Evolutionary conservation across 2,888 invertebrate genomes (phyloP).

Genomic region (Elegia similella): DNA sequence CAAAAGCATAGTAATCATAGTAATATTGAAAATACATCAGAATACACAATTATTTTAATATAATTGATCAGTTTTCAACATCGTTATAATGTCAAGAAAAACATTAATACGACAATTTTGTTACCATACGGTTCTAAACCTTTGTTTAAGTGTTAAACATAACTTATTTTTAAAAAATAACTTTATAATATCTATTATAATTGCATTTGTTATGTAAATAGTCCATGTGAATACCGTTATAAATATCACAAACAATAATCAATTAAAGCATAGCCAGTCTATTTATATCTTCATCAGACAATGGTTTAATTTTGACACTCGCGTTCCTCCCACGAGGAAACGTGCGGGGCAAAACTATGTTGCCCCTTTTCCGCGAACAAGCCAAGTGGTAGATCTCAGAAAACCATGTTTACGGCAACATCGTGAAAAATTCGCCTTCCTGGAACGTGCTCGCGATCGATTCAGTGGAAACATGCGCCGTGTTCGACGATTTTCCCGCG

Average conservation of each 20-base stretch:
- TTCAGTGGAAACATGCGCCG: constrained; percentile 51
- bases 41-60: no score
- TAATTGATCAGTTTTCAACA: no score
- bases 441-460: constrained; percentile 32
- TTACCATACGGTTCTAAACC: no score
- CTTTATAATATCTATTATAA: no score
- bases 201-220: no score
- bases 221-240: no score
- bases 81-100: no score
- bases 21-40: no score
- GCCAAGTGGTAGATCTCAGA: neutral
- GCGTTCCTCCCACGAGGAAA: neutral
- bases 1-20: no score
- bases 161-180: no score
- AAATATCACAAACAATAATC: constrained; percentile 16
- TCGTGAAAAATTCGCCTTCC: constrained; percentile 2
- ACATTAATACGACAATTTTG: no score
- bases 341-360: constrained; percentile 40
- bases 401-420: neutral
- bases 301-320: neutral
- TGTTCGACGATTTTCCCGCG: constrained; percentile 45
- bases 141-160: no score
- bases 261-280: neutral
- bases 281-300: neutral
- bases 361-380: neutral